Evolutionary conservation across 1,140 invertebrate genomes (phyloP).

Genomic region (Camponotus vicinus): DNA sequence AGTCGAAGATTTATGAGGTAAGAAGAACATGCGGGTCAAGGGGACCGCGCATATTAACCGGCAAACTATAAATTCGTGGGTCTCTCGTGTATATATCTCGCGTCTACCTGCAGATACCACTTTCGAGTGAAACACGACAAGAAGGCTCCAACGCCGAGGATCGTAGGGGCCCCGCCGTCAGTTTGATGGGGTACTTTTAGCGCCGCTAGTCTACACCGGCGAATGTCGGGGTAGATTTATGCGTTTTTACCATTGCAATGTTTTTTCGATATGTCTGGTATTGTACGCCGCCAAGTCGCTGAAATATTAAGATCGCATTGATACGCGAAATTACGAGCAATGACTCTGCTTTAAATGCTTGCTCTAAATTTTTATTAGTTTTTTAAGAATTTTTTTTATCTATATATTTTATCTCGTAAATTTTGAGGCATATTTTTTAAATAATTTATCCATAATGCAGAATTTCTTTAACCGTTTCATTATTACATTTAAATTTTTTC

Average conservation of each 20-base stretch:
- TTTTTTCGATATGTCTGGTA: slow-evolving; percentile 58
- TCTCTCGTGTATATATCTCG: slow-evolving; percentile 62
- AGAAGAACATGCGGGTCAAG: slow-evolving; percentile 74
- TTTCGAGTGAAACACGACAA: slow-evolving; percentile 67
- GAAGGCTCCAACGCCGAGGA: slow-evolving; percentile 19
- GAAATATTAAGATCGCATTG: slow-evolving; percentile 57
- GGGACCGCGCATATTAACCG: slow-evolving; percentile 71
- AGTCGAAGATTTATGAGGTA: slow-evolving; percentile 71
- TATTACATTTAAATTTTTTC: too few relatives aligned
- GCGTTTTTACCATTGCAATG: slow-evolving; percentile 46
- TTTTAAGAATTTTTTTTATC: too few relatives aligned
- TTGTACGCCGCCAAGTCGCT: slow-evolving; percentile 24
- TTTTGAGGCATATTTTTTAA: too few relatives aligned
- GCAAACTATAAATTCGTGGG: slow-evolving; percentile 70
- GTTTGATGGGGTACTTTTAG: slow-evolving; percentile 62
- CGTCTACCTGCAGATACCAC: slow-evolving; percentile 63
- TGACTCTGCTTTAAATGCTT: neutral
- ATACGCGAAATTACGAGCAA: slow-evolving; percentile 54
- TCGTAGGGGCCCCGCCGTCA: slow-evolving; percentile 62
- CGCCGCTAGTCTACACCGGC: slow-evolving; percentile 48
- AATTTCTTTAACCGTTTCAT: too few relatives aligned
- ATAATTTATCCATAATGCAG: too few relatives aligned
- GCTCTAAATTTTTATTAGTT: too few relatives aligned
- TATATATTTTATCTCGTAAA: too few relatives aligned
- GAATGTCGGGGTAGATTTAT: slow-evolving; percentile 65